phyloP scores from a whole-genome alignment of 2,113 vertebrate species.

The Polypterus senegalus region DNA sequence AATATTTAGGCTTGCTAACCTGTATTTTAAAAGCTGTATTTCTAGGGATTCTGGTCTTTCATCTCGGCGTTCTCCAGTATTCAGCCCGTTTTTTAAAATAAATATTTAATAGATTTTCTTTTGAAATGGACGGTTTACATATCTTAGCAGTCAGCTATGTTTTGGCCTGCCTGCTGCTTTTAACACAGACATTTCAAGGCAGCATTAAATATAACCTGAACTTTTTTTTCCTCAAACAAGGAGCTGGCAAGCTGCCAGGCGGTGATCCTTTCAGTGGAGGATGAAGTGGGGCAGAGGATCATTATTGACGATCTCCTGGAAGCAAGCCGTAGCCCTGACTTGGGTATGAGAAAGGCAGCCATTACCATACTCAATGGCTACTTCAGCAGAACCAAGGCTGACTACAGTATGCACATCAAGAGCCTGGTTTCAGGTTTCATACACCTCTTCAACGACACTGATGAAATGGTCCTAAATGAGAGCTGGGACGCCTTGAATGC shows the following conservation, averaged over 20 bases:
- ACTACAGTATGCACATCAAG: slow-evolving; percentile 74
- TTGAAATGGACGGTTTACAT: too few relatives aligned
- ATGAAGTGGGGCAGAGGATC: slow-evolving; percentile 83
- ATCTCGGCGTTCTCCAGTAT: too few relatives aligned
- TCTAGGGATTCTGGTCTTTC: too few relatives aligned
- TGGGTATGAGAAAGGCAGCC: slow-evolving; percentile 77
- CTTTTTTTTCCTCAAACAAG: slow-evolving; percentile 34
- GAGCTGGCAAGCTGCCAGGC: slow-evolving; percentile 86
- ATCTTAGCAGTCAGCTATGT: too few relatives aligned
- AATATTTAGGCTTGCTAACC: too few relatives aligned
- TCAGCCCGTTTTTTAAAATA: too few relatives aligned
- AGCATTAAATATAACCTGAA: too few relatives aligned
- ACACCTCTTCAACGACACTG: slow-evolving; percentile 82
- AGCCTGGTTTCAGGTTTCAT: slow-evolving; percentile 81
- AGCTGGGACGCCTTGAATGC: slow-evolving; percentile 94
- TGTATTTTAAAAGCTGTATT: too few relatives aligned
- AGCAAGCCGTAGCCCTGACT: slow-evolving; percentile 68
- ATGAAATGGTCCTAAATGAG: slow-evolving; percentile 72
- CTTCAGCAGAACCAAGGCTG: slow-evolving; percentile 80
- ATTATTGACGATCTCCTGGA: slow-evolving; percentile 91
- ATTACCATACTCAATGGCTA: slow-evolving; percentile 84
- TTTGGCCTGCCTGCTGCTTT: too few relatives aligned
- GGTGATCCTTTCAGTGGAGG: slow-evolving; percentile 88
- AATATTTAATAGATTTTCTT: too few relatives aligned
- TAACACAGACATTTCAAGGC: too few relatives aligned